Percentiles rank a stretch among this genome's conserved stretches.
These are phyloP conservation scores for Scolopax mira DNA, from an alignment of 2,113 vertebrate genomes.

Conservation along the genomic window DNA sequence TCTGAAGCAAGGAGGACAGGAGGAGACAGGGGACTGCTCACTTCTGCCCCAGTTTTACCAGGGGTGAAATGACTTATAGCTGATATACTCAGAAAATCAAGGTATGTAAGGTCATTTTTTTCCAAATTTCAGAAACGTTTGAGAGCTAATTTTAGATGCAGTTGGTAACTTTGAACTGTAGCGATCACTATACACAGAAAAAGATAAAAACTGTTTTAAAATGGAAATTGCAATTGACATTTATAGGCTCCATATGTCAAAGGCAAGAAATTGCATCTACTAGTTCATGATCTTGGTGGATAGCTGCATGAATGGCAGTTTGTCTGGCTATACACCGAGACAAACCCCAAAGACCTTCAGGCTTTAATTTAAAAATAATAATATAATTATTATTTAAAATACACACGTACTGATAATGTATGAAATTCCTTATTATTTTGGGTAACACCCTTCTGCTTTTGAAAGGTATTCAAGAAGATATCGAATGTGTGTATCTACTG, in stretches of 20 bases:
- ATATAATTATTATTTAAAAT: background rate
- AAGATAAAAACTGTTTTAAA: background rate
- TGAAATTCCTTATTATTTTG: background rate
- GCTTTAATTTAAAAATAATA: too few species aligned
- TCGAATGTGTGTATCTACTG: background rate
- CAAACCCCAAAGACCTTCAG: background rate
- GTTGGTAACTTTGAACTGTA: background rate
- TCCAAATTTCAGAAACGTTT: background rate
- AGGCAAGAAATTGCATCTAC: background rate
- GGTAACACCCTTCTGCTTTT: background rate
- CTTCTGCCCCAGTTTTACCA: background rate
- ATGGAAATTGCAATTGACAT: background rate
- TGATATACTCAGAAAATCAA: background rate
- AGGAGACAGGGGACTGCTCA: fast-evolving
- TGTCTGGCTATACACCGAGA: background rate
- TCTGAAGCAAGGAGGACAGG: background rate
- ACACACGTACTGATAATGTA: background rate
- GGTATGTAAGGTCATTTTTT: background rate
- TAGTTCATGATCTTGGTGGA: background rate
- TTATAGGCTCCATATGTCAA: background rate
- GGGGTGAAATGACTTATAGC: background rate
- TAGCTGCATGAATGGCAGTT: background rate
- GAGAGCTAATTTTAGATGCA: background rate
- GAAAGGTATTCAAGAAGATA: background rate
- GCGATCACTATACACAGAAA: background rate